Evolutionary conservation across 2,888 invertebrate genomes (phyloP).

Genomic region (Pristionchus entomophagus): DNA sequence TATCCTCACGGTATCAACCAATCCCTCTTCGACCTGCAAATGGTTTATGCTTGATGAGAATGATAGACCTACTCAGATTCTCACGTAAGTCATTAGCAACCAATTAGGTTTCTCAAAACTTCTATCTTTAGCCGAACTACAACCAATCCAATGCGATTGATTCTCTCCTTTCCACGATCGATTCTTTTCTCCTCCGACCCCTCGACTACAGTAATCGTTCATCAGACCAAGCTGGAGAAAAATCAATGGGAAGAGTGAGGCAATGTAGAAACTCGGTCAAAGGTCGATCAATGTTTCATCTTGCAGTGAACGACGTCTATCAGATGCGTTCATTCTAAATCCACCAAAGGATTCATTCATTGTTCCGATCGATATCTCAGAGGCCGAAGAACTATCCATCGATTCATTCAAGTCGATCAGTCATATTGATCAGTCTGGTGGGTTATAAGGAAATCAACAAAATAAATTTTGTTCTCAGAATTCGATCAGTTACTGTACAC

Average conservation of each 20-base stretch:
- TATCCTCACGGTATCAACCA: constrained; percentile 25
- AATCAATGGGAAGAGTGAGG: constrained; percentile 7
- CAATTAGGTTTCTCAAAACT: background rate
- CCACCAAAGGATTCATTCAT: constrained; percentile 33
- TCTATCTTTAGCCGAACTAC: background rate
- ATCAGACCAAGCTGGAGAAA: constrained; percentile 22
- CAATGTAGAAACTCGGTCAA: background rate
- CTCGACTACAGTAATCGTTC: constrained; percentile 8
- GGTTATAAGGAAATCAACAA: background rate
- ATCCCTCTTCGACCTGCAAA: constrained; percentile 14
- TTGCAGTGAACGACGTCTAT: constrained; percentile 12
- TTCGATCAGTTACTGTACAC: background rate
- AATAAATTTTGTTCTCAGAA: background rate
- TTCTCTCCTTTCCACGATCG: constrained; percentile 35
- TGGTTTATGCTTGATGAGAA: constrained; percentile 33
- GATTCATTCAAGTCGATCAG: background rate
- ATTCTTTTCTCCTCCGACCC: constrained; percentile 24
- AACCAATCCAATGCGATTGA: background rate
- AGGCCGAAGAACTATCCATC: background rate
- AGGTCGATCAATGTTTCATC: background rate
- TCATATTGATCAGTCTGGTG: background rate
- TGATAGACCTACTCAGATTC: background rate
- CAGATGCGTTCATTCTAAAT: constrained; percentile 23
- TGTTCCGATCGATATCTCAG: constrained; percentile 12
- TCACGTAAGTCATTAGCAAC: background rate